phyloP scores from a whole-genome alignment of 53 echinoderm and acorn worm genomes.

The Echinarachnius parma region DNA sequence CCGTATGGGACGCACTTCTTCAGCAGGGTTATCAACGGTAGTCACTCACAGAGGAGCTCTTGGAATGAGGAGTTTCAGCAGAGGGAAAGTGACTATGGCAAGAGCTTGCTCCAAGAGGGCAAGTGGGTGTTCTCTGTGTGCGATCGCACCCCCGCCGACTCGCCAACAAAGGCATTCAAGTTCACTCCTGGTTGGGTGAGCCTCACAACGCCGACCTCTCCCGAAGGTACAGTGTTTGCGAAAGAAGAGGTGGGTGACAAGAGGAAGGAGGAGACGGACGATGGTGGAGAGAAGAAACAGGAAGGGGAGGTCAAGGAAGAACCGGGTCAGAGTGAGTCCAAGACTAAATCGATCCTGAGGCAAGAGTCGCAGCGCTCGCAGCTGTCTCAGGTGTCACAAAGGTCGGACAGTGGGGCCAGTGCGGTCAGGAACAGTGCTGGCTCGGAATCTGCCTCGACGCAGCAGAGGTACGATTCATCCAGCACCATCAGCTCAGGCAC shows the following conservation, averaged over 20 bases:
- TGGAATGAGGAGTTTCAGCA: slow-evolving; percentile 55
- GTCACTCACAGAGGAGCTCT: slow-evolving; percentile 39
- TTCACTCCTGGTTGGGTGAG: slow-evolving; percentile 87
- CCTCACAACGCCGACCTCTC: slow-evolving; percentile 45
- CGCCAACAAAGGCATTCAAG: slow-evolving; percentile 84
- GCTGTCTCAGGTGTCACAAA: slow-evolving; percentile 32
- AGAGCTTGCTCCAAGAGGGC: slow-evolving; percentile 82
- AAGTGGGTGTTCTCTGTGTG: slow-evolving; percentile 86
- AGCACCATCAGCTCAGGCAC: slow-evolving; percentile 59
- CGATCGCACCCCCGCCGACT: slow-evolving; percentile 80
- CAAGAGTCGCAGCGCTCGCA: slow-evolving; percentile 40
- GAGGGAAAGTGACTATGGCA: slow-evolving; percentile 73
- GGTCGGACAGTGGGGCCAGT: slow-evolving; percentile 33
- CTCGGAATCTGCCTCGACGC: slow-evolving; percentile 38
- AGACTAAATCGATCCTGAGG: slow-evolving; percentile 8
- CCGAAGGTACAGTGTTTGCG: slow-evolving; percentile 38
- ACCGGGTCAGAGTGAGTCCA: slow-evolving; percentile 28
- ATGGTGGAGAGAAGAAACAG: background rate
- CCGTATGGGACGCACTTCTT: slow-evolving; percentile 45
- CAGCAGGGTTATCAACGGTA: slow-evolving; percentile 26
- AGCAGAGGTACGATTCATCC: slow-evolving; percentile 44
- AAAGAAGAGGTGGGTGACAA: no score
- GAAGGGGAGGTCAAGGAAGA: slow-evolving; percentile 17
- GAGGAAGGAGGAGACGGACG: slow-evolving; percentile 2
- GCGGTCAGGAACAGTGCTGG: slow-evolving; percentile 46